Base-by-base conservation (phyloP, 2,113 vertebrate genomes). In the Eulemur rufifrons region DNA sequence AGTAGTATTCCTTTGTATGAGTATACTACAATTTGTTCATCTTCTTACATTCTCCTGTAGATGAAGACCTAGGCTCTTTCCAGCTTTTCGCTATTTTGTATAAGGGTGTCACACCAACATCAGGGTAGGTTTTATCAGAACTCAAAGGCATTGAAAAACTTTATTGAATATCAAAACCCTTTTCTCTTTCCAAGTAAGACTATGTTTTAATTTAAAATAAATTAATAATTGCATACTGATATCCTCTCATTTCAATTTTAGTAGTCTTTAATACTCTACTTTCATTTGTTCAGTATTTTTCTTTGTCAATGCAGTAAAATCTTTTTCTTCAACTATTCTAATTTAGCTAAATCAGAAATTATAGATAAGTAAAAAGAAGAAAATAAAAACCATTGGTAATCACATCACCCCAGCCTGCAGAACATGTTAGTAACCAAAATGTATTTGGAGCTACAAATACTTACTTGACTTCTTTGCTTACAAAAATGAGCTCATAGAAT, bases 191-290 rank as follows among this genome's bases (percentile, higher is more conserved):
- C 39, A 88, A 64, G 39, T 95, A 91, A 91, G 59, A 76, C 27
- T 50, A 34, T 66, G 12, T 89, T 96, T 97, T 66, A 88, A 80
- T 77, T 96, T 93, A 86, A 77, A 71, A 64, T 69, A 89, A 71
- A 20, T 92, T 76, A 82, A 64, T 94, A 86, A 64, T 64, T 64
- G 27, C 3, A 10, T 95, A 39, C 23, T 87, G 92, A 29, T 25
- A 89, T 86, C 9, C 15, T 91, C 10, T 80, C 5, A 17, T 66
- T 81, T 88, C 39, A 90, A 9, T 86, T 73, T 95, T 89, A 45
- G 52, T 92, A 82, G 54, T 73, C 27, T 56, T 87, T 76, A 95
- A 74, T 87, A 42, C 37, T 86, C 18, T 74, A 86, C 47, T 89
- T 95, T 45, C 47, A 42, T 71, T 93, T 88, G 47, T 21, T 94